phyloP scores from a whole-genome alignment of 2,888 invertebrate genomes.

The Mesochorus sp. region DNA sequence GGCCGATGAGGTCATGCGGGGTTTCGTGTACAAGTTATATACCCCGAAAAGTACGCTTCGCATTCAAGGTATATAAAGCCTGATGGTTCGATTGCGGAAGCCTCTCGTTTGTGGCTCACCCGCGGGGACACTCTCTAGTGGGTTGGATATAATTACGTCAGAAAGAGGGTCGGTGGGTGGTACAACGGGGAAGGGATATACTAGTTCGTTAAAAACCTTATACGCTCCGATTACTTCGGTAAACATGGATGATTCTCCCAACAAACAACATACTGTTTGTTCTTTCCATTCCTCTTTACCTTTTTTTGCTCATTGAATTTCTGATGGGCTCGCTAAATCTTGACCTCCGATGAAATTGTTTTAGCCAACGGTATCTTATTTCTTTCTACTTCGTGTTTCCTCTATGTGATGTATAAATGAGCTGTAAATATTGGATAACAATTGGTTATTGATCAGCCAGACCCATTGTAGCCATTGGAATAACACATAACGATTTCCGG shows the following conservation, averaged over 20 bases:
- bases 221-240: slow-evolving; percentile 69
- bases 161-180: slow-evolving; percentile 23
- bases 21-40: not conserved
- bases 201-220: slow-evolving; percentile 68
- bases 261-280: slow-evolving; percentile 61
- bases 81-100: slow-evolving; percentile 53
- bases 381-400: slow-evolving; percentile 11
- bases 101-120: slow-evolving; percentile 57
- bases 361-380: not conserved
- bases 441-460: slow-evolving; percentile 52
- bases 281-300: slow-evolving; percentile 23
- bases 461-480: slow-evolving; percentile 9
- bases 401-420: slow-evolving; percentile 48
- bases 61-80: slow-evolving; percentile 2
- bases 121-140: slow-evolving; percentile 35
- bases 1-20: slow-evolving; percentile 3
- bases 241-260: slow-evolving; percentile 45
- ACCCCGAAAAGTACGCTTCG: no score
- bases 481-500: no score
- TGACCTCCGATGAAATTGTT: not conserved
- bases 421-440: slow-evolving; percentile 59
- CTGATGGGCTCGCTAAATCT: slow-evolving; percentile 7
- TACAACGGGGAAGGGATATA: not conserved
- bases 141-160: slow-evolving; percentile 57
- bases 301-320: slow-evolving; percentile 6